phyloP scores from a whole-genome alignment of 2,113 vertebrate genomes.

The Pelobates fuscus region DNA sequence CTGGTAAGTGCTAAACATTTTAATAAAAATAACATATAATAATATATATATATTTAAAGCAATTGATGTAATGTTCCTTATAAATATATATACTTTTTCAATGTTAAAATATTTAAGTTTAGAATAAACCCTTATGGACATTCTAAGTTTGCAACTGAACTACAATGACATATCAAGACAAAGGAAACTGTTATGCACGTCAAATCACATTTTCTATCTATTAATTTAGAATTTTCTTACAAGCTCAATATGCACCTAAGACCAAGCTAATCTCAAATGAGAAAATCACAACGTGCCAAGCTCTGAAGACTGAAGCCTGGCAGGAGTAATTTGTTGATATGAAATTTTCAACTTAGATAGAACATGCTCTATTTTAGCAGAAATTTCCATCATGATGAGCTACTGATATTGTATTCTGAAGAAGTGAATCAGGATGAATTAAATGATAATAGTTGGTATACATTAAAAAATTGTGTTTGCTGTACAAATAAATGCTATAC shows the following conservation, averaged over 20 bases:
- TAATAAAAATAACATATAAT: too few species aligned
- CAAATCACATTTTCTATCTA: not conserved
- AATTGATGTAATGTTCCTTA: too few species aligned
- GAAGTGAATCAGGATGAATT: not conserved
- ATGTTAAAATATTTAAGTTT: too few species aligned
- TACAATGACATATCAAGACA: too few species aligned
- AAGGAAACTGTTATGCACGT: not conserved
- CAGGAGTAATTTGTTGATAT: constrained; percentile 7
- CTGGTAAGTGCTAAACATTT: too few species aligned
- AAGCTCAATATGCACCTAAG: constrained; percentile 14
- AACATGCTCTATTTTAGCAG: not conserved
- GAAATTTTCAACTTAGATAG: not conserved
- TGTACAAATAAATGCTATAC: too few species aligned
- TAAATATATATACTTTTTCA: too few species aligned
- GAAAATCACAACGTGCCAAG: constrained; percentile 23
- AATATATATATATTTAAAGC: too few species aligned
- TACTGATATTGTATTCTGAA: not conserved
- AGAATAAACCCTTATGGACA: too few species aligned
- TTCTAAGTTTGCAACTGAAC: too few species aligned
- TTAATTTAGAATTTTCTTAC: constrained; percentile 2
- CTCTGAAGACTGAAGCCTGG: constrained; percentile 17
- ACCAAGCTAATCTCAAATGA: constrained; percentile 18
- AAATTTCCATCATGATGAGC: not conserved
- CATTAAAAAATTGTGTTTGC: too few species aligned
- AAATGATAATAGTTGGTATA: too few species aligned